phyloP scores from a whole-genome alignment of 2,797 vertebrate species.

The Alauda arvensis region DNA sequence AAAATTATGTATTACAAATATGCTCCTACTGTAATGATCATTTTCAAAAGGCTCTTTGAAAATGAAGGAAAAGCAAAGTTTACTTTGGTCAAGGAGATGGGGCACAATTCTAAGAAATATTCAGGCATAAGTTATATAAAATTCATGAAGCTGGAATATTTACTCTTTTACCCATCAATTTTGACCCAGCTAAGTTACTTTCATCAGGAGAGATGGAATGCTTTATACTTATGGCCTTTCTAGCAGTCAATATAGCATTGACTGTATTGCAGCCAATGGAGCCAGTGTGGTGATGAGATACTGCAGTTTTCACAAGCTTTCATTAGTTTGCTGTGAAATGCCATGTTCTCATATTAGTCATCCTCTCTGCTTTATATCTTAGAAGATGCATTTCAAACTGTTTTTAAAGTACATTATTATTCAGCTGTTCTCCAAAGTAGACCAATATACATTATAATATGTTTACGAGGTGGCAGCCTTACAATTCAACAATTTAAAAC shows the following conservation, averaged over 20 bases:
- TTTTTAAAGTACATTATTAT: slow-evolving; percentile 74
- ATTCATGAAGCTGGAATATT: slow-evolving; percentile 16
- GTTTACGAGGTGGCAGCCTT: slow-evolving; percentile 42
- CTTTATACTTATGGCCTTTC: slow-evolving; percentile 33
- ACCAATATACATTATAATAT: slow-evolving; percentile 60
- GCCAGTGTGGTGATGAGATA: slow-evolving; percentile 47
- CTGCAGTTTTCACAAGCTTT: slow-evolving; percentile 42
- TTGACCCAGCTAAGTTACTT: slow-evolving; percentile 8
- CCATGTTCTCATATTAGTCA: slow-evolving; percentile 68
- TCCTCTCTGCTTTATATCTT: slow-evolving; percentile 54
- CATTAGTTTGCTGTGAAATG: slow-evolving; percentile 69
- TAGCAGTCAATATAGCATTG: slow-evolving; percentile 9
- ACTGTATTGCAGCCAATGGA: slow-evolving; percentile 38
- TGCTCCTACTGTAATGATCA: slow-evolving; percentile 36
- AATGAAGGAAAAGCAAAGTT: slow-evolving; percentile 38
- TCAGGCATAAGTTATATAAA: slow-evolving; percentile 6
- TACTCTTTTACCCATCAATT: slow-evolving; percentile 3
- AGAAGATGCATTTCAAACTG: slow-evolving; percentile 66
- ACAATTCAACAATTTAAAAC: slow-evolving; percentile 57
- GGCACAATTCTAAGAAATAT: slow-evolving; percentile 6
- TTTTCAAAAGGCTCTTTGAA: slow-evolving; percentile 37
- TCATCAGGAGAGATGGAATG: slow-evolving; percentile 30
- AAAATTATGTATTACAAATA: slow-evolving; percentile 38
- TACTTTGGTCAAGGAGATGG: slow-evolving; percentile 4
- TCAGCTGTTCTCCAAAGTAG: slow-evolving; percentile 72